Evolutionary conservation across 2,797 vertebrate genomes (phyloP).

Genomic region (Leptatherina wallacei): DNA sequence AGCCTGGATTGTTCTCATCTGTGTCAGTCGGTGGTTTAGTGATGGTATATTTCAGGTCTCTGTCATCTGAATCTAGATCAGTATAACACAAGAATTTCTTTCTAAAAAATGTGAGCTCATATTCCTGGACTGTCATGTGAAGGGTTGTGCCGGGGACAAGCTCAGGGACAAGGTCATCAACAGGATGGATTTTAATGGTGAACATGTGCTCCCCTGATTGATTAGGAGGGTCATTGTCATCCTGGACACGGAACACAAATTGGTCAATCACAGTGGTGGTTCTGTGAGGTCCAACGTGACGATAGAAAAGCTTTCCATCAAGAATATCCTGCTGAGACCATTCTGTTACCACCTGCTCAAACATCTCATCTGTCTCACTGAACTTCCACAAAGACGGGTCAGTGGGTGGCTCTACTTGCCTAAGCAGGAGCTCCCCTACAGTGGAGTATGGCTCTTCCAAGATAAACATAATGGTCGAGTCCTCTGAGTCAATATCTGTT

Average conservation of each 20-base stretch:
- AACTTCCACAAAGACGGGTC: slow-evolving; percentile 84
- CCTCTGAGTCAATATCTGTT: slow-evolving; percentile 90
- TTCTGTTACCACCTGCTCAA: slow-evolving; percentile 89
- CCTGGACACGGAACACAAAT: slow-evolving; percentile 87
- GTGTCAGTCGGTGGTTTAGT: slow-evolving; percentile 85
- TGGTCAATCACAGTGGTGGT: slow-evolving; percentile 78
- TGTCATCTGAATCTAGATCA: slow-evolving; percentile 89
- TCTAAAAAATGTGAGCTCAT: slow-evolving; percentile 87
- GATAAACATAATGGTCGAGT: slow-evolving; percentile 87
- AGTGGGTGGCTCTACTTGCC: slow-evolving; percentile 82
- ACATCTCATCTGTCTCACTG: slow-evolving; percentile 84
- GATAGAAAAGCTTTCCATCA: slow-evolving; percentile 89
- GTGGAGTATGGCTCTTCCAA: slow-evolving; percentile 77
- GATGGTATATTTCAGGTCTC: slow-evolving; percentile 87
- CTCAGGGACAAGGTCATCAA: slow-evolving; percentile 85
- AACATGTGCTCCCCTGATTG: slow-evolving; percentile 86
- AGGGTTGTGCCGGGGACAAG: slow-evolving; percentile 85
- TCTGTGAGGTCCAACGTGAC: slow-evolving; percentile 84
- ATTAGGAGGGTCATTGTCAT: slow-evolving; percentile 90
- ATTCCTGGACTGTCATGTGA: slow-evolving; percentile 89
- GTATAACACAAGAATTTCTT: slow-evolving; percentile 86
- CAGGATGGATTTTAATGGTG: slow-evolving; percentile 84
- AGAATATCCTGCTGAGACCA: slow-evolving; percentile 91
- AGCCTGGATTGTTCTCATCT: slow-evolving; percentile 86
- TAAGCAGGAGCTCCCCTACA: slow-evolving; percentile 86